A percentile compares a stretch with the other conserved stretches of the same genome.
phyloP scores from a whole-genome alignment of 2,113 vertebrate genomes.

The Peucedramus taeniatus region DNA sequence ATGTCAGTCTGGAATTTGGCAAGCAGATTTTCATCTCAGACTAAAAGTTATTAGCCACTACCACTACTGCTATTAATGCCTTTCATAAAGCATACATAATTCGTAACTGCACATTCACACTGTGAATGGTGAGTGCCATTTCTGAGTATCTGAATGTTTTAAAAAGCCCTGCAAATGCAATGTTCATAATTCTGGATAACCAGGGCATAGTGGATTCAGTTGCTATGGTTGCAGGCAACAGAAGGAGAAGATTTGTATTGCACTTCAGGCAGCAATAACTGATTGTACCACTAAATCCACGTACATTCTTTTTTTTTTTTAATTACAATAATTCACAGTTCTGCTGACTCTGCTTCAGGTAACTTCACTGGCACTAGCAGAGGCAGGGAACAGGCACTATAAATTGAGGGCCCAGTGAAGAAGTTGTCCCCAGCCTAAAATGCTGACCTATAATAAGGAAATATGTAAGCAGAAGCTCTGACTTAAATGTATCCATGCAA shows the following conservation, averaged over 20 bases:
- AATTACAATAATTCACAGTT: not conserved
- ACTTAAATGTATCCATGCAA: not conserved
- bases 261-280: constrained; percentile 13
- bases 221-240: constrained; percentile 55
- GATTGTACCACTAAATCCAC: not conserved
- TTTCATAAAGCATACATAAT: not conserved
- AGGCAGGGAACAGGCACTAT: not conserved
- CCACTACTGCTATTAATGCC: not conserved
- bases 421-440: not conserved
- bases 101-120: not conserved
- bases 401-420: not conserved
- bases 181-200: constrained; percentile 13
- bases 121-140: not conserved
- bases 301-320: not conserved
- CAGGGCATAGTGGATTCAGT: constrained; percentile 33
- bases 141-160: not conserved
- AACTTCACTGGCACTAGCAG: not conserved
- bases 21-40: not conserved
- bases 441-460: not conserved
- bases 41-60: not conserved
- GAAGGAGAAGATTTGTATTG: constrained; percentile 13
- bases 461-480: not conserved
- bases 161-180: not conserved
- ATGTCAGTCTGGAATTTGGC: not conserved
- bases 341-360: not conserved